phyloP scores from a whole-genome alignment of 2,113 vertebrate genomes.

The Calyptommatus sinebrachiatus region DNA sequence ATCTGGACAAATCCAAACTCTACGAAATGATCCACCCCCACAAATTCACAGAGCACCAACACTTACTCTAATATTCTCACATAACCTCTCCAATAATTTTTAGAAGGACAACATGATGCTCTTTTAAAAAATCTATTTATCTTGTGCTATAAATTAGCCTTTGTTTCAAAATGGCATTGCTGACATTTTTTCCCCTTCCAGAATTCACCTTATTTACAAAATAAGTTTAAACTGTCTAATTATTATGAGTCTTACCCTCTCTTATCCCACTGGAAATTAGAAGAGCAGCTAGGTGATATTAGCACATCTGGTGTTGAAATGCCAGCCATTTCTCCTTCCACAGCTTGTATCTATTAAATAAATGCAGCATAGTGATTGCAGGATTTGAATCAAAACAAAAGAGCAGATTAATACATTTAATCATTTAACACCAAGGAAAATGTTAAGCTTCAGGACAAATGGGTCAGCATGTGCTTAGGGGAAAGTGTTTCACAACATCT shows the following conservation, averaged over 20 bases:
- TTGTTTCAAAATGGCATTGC: background rate
- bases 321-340: background rate
- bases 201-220: background rate
- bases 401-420: background rate
- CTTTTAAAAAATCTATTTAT: background rate
- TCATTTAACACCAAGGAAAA: background rate
- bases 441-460: rapidly evolving
- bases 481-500: background rate
- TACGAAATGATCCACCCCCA: no score
- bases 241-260: background rate
- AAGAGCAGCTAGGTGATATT: background rate
- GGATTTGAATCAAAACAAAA: constrained; percentile 25
- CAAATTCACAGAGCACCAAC: no score
- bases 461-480: background rate
- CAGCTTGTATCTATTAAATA: background rate
- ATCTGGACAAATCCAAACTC: no score
- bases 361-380: background rate
- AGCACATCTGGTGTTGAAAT: constrained; percentile 8
- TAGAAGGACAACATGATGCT: constrained; percentile 3
- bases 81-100: background rate
- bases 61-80: background rate
- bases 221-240: background rate
- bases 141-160: background rate
- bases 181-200: background rate
- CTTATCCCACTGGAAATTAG: background rate